phyloP scores from a whole-genome alignment of 2,797 vertebrate genomes.

The Picus viridis region DNA sequence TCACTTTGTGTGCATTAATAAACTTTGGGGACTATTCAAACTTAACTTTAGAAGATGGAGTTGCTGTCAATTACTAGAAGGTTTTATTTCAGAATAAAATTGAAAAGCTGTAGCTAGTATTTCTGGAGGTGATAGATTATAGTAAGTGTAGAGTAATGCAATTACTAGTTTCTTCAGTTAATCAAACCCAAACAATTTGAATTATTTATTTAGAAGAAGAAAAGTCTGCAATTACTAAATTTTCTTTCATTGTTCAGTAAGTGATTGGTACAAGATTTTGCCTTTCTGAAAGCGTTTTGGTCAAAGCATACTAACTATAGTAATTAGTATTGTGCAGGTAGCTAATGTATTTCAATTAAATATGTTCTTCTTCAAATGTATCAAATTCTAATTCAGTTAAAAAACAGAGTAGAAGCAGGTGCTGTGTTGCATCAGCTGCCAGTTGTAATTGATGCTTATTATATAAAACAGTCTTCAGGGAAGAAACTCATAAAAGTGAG shows the following conservation, averaged over 20 bases:
- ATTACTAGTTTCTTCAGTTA: background rate
- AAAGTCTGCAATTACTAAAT: background rate
- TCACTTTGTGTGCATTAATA: background rate
- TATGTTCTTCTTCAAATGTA: background rate
- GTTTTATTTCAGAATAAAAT: background rate
- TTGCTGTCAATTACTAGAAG: background rate
- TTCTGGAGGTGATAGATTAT: background rate
- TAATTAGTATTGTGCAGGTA: background rate
- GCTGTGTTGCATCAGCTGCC: background rate
- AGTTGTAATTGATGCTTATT: slow-evolving; percentile 11
- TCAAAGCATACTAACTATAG: background rate
- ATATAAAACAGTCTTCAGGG: background rate
- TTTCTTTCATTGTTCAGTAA: background rate
- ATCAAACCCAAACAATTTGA: background rate
- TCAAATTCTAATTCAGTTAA: background rate
- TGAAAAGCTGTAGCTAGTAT: background rate
- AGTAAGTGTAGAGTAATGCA: background rate
- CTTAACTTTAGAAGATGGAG: background rate
- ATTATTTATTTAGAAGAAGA: background rate
- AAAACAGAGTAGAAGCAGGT: background rate
- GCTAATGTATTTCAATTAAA: background rate
- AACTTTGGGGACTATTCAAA: background rate
- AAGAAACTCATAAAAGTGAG: slow-evolving; percentile 1
- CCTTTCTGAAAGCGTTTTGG: background rate
- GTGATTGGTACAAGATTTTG: background rate